Conservation (phyloP, 2,888 invertebrate species). For the Andrena praecox region DNA sequence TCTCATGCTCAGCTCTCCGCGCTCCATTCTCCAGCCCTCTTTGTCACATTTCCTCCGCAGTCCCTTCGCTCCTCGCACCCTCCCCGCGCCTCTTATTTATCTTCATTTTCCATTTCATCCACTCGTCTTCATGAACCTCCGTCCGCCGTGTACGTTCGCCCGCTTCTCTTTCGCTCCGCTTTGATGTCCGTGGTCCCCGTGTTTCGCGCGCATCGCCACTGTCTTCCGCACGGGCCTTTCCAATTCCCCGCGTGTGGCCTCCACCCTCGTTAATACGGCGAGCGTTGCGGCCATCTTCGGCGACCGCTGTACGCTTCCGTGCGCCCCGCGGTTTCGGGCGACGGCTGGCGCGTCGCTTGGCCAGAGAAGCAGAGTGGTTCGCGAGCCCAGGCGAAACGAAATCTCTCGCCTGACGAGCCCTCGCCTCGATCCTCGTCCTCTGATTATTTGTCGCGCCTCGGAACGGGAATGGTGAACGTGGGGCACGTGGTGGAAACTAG, state of each 20-base stretch:
- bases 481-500: neutral
- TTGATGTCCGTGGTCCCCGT: slow-evolving; percentile 24
- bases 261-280: slow-evolving; percentile 8
- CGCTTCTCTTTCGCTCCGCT: slow-evolving; percentile 30
- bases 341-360: slow-evolving; percentile 22
- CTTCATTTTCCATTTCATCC: slow-evolving; percentile 42
- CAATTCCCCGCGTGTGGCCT: slow-evolving; percentile 25
- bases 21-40: neutral
- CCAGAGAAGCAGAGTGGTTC: slow-evolving; percentile 48
- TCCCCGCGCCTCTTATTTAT: slow-evolving; percentile 24
- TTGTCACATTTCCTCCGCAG: neutral
- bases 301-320: neutral
- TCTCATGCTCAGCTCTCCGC: neutral
- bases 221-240: slow-evolving; percentile 6
- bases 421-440: neutral
- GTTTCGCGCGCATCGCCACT: neutral
- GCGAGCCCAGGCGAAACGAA: slow-evolving; percentile 31
- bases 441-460: slow-evolving; percentile 23
- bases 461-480: neutral
- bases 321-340: neutral
- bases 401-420: slow-evolving; percentile 25
- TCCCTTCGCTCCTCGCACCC: neutral
- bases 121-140: neutral
- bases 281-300: slow-evolving; percentile 14
- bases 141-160: neutral